A percentile compares a stretch with the other conserved stretches of the same genome.
Evolutionary conservation across 2,113 vertebrate species (phyloP).

Genomic region (Eulacestoma nigropectus): DNA sequence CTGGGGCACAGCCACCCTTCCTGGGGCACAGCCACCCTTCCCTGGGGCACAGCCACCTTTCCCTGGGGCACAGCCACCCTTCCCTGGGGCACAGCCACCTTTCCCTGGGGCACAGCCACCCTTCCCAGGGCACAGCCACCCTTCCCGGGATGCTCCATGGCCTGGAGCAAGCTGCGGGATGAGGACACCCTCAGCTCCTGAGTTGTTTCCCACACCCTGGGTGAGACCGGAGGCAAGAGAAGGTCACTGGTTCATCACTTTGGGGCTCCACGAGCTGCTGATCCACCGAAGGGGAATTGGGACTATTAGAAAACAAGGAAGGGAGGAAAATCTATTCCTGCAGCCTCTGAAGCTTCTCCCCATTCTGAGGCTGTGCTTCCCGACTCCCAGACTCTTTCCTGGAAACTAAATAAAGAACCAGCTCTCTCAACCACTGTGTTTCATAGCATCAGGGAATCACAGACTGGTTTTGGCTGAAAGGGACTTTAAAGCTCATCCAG

Average conservation of each 20-base stretch:
- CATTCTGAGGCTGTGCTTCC: not conserved
- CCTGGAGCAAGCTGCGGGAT: not conserved
- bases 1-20: not conserved
- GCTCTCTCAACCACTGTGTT: rapidly evolving
- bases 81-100: no score
- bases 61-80: not conserved
- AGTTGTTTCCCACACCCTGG: not conserved
- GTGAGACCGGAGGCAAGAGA: rapidly evolving
- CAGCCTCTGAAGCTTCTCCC: not conserved
- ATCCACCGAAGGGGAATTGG: not conserved
- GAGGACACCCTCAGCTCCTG: not conserved
- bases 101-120: no score
- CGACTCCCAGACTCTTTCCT: not conserved
- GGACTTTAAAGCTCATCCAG: not conserved
- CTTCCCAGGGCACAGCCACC: not conserved
- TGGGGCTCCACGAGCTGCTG: not conserved
- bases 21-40: not conserved
- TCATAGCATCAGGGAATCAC: not conserved
- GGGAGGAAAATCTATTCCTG: not conserved
- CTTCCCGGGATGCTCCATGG: rapidly evolving
- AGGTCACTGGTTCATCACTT: not conserved
- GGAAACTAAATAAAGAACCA: not conserved
- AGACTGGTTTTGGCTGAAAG: not conserved
- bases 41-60: not conserved
- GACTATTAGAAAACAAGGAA: not conserved